These are phyloP conservation scores for Pammene aurita DNA, from an alignment of 2,888 invertebrate species.

Conservation along the genomic window DNA sequence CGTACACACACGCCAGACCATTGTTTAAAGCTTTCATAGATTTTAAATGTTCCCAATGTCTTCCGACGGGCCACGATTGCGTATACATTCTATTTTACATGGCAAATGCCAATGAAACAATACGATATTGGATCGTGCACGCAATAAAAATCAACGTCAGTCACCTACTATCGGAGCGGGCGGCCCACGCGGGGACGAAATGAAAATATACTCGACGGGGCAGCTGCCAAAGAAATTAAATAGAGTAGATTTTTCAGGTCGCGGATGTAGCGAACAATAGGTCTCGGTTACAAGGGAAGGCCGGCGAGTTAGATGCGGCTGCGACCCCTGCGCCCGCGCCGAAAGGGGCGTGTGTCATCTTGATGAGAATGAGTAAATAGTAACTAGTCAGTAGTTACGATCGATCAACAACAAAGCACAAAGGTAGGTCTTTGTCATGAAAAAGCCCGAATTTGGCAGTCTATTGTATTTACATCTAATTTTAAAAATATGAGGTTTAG, in stretches of 20 bases:
- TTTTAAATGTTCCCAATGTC: conserved; percentile 27
- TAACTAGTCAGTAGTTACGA: too few species aligned
- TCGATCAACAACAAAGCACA: too few species aligned
- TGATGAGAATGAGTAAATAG: not conserved
- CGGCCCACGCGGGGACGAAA: conserved; percentile 72
- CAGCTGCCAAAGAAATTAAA: conserved; percentile 80
- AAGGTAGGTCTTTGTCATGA: too few species aligned
- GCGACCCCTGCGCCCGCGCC: conserved; percentile 13
- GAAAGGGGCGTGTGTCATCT: not conserved
- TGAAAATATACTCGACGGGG: conserved; percentile 74
- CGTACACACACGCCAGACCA: conserved; percentile 2
- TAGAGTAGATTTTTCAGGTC: conserved; percentile 76
- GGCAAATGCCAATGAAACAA: conserved; percentile 74
- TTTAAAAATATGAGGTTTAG: too few species aligned
- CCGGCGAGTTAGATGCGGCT: conserved; percentile 43
- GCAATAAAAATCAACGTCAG: conserved; percentile 77
- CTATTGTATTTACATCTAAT: too few species aligned
- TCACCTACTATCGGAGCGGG: conserved; percentile 67
- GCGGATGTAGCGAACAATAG: conserved; percentile 75
- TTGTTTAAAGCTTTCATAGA: conserved; percentile 32
- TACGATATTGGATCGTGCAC: conserved; percentile 67
- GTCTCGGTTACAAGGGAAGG: conserved; percentile 71
- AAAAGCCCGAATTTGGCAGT: too few species aligned
- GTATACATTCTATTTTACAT: conserved; percentile 62
- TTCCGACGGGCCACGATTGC: conserved; percentile 50